These are phyloP conservation scores for Porites divaricata DNA, from an alignment of 92 coral and sea anemone species.

Conservation along the genomic window DNA sequence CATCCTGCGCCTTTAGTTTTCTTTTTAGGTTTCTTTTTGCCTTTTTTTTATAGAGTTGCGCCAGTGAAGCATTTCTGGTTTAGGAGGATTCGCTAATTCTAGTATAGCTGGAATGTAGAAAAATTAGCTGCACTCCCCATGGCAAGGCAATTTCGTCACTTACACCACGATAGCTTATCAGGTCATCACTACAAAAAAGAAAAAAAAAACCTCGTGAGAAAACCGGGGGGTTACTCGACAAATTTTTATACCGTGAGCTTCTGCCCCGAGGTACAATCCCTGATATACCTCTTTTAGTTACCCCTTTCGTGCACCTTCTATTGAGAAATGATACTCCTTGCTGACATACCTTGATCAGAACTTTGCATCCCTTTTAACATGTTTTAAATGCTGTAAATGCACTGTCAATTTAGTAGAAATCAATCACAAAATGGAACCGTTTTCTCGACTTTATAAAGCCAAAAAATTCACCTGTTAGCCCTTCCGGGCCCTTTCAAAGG, in stretches of 20 bases:
- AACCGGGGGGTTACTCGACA: background rate
- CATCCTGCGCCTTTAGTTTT: too few relatives aligned
- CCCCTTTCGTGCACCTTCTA: background rate
- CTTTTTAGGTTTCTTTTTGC: too few relatives aligned
- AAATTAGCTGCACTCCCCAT: too few relatives aligned
- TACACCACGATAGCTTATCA: too few relatives aligned
- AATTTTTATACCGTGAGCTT: background rate
- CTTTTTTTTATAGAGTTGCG: too few relatives aligned
- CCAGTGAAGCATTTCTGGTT: too few relatives aligned
- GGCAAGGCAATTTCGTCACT: too few relatives aligned
- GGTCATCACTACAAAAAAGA: too few relatives aligned
- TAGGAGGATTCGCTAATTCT: too few relatives aligned
- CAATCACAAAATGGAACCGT: background rate
- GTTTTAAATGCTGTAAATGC: background rate
- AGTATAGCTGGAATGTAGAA: too few relatives aligned
- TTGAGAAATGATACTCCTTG: background rate
- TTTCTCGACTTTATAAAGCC: slow-evolving; percentile 1
- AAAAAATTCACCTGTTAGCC: slow-evolving; percentile 1
- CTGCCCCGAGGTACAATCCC: background rate
- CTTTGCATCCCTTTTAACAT: background rate
- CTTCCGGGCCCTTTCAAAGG: background rate
- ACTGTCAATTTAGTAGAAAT: background rate
- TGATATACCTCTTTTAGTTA: background rate
- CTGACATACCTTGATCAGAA: slow-evolving; percentile 1
- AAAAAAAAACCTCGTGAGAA: too few relatives aligned